A percentile compares a stretch with the other conserved stretches of the same genome.
phyloP scores from a whole-genome alignment of 2,888 invertebrate species.

The Megastigmus dorsalis region DNA sequence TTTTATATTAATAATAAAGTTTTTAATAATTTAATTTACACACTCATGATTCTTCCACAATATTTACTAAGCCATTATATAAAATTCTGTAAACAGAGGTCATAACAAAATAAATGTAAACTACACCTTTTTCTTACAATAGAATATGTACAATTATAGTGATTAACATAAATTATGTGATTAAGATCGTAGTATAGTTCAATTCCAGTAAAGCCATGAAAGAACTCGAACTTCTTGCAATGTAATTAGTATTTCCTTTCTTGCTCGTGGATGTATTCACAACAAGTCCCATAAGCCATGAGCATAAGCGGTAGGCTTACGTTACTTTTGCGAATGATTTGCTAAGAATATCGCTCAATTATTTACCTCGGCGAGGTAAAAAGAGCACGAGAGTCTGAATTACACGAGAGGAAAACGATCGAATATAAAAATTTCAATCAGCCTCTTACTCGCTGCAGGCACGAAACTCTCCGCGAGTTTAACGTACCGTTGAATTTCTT shows the following conservation, averaged over 20 bases:
- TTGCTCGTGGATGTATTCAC: neutral
- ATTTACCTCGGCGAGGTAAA: constrained; percentile 22
- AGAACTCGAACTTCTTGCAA: neutral
- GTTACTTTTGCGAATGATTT: constrained; percentile 20
- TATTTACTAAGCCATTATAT: too few relatives aligned
- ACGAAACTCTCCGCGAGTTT: constrained; percentile 46
- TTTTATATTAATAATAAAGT: too few relatives aligned
- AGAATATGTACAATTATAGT: too few relatives aligned
- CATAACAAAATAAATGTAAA: too few relatives aligned
- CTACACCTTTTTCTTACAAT: too few relatives aligned
- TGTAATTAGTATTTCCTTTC: constrained; percentile 2
- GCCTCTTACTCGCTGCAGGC: constrained; percentile 42
- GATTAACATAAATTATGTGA: too few relatives aligned
- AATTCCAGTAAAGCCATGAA: too few relatives aligned
- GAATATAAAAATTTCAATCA: constrained; percentile 49
- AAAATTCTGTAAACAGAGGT: too few relatives aligned
- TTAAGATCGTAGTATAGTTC: too few relatives aligned
- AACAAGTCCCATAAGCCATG: neutral
- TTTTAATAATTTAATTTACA: too few relatives aligned
- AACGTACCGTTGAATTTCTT: constrained; percentile 51
- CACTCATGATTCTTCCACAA: too few relatives aligned
- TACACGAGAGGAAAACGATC: constrained; percentile 33
- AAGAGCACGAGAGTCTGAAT: constrained; percentile 22
- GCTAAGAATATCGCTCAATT: constrained; percentile 36
- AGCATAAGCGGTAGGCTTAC: neutral